These are phyloP conservation scores for Drosophila virilis DNA, from an alignment of 1,140 invertebrate species.

Conservation along the genomic window DNA sequence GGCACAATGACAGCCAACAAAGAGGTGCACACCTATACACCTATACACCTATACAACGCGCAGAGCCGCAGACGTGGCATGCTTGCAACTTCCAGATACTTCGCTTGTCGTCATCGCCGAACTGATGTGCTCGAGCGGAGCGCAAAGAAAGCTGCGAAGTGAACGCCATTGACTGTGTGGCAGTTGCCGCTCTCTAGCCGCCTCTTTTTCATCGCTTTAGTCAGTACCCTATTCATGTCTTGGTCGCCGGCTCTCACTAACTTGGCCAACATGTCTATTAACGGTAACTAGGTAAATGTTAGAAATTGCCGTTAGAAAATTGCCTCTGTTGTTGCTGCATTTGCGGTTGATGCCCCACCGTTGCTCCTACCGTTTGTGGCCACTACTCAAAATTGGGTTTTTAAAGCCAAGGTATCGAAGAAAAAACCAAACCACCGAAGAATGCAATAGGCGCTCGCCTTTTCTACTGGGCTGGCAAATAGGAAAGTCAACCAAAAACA, in stretches of 20 bases:
- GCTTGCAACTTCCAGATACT: constrained; percentile 44
- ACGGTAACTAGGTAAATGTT: constrained; percentile 82
- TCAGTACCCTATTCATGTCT: constrained; percentile 71
- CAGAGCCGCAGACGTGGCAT: constrained; percentile 8
- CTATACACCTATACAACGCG: constrained; percentile 37
- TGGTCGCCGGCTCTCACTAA: constrained; percentile 60
- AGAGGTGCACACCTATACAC: constrained; percentile 30
- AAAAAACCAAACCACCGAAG: not conserved
- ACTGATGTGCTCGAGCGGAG: constrained; percentile 57
- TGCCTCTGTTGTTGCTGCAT: constrained; percentile 52
- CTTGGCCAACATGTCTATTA: constrained; percentile 82
- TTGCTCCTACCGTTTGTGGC: constrained; percentile 23
- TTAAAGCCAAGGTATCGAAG: constrained; percentile 22
- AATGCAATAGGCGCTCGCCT: too few relatives aligned
- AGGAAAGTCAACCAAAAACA: not conserved
- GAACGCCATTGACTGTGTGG: constrained; percentile 51
- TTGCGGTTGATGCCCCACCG: constrained; percentile 39
- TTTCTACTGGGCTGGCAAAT: too few relatives aligned
- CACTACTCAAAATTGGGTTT: constrained; percentile 64
- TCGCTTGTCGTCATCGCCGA: constrained; percentile 11
- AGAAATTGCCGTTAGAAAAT: constrained; percentile 79
- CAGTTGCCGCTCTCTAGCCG: constrained; percentile 15
- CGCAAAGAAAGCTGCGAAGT: constrained; percentile 73
- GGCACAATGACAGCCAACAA: constrained; percentile 46
- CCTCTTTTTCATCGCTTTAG: constrained; percentile 5